phyloP scores from a whole-genome alignment of 2,888 invertebrate species.

The Adineta ricciae region DNA sequence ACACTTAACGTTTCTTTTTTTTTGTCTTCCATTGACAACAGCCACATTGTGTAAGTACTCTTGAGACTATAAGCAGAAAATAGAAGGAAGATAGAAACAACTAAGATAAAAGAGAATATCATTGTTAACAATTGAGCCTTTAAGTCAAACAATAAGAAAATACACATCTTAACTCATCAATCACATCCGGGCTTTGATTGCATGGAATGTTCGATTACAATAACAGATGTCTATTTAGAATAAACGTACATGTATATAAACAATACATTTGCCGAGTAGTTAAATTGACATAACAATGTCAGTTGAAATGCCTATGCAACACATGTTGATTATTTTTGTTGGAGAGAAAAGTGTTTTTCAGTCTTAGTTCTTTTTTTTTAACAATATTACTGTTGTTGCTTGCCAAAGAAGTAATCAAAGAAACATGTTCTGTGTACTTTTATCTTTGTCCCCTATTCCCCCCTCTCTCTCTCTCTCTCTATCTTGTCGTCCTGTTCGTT shows the following conservation, averaged over 20 bases:
- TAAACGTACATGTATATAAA: background rate
- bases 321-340: background rate
- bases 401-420: background rate
- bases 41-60: background rate
- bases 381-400: background rate
- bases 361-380: background rate
- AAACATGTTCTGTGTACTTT: background rate
- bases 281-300: background rate
- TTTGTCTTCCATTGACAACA: background rate
- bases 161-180: background rate
- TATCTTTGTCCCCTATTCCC: background rate
- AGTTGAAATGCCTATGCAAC: background rate
- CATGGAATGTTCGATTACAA: background rate
- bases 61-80: background rate
- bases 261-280: background rate
- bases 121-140: background rate
- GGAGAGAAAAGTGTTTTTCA: background rate
- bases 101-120: background rate
- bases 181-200: background rate
- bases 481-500: background rate
- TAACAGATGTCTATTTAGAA: background rate
- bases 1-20: background rate
- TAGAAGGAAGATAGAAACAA: background rate
- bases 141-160: background rate
- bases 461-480: background rate